These are phyloP conservation scores for Lepidocyrtoides sp. DNA, from an alignment of 2,888 invertebrate genomes.

Conservation along the genomic window DNA sequence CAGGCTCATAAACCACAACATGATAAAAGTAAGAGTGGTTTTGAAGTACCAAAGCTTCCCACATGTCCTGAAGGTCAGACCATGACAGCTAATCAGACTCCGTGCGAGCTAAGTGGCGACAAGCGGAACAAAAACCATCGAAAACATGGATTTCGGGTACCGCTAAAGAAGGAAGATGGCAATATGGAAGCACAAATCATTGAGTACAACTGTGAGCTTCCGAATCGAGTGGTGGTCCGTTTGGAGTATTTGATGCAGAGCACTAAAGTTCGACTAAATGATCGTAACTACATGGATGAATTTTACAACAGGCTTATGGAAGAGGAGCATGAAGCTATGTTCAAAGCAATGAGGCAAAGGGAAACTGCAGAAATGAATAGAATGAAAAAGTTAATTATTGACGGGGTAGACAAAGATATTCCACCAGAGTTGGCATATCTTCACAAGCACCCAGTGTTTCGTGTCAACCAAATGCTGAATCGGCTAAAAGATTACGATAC, in stretches of 20 bases:
- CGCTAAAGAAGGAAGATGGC: conserved; percentile 72
- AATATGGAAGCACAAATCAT: conserved; percentile 70
- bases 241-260: conserved; percentile 79
- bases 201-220: conserved; percentile 76
- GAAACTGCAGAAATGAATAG: conserved; percentile 73
- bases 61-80: conserved; percentile 18
- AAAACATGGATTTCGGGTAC: conserved; percentile 50
- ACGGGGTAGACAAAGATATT: conserved; percentile 70
- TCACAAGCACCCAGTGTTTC: conserved; percentile 76
- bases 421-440: conserved; percentile 68
- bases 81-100: not conserved
- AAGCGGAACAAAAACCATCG: not conserved
- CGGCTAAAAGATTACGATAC: conserved; percentile 56
- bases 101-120: not conserved
- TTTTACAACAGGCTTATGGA: conserved; percentile 68
- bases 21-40: not conserved
- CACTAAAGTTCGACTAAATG: conserved; percentile 76
- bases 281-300: conserved; percentile 74
- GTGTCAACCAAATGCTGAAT: conserved; percentile 76
- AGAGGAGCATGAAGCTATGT: conserved; percentile 59
- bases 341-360: conserved; percentile 20
- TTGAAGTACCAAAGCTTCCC: not conserved
- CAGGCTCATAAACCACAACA: not conserved
- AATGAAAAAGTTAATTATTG: conserved; percentile 77
- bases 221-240: conserved; percentile 74